Evolutionary conservation across 2,888 invertebrate species (phyloP), one percentile per base, ranked within the genome.

Genomic region (Homarus gammarus): DNA sequence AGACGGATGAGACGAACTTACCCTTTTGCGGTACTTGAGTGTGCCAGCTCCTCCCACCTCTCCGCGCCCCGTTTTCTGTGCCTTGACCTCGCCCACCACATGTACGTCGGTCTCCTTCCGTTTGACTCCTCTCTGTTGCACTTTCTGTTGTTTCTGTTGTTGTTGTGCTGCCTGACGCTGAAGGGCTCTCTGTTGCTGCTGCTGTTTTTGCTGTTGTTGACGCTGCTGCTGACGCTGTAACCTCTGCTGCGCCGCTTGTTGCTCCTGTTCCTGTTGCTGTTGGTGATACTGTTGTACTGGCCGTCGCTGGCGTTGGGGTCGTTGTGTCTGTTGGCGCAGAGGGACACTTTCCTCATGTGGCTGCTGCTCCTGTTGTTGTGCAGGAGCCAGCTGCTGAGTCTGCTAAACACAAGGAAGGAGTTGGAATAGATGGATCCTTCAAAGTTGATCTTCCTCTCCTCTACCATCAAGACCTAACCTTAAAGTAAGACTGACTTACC

Each of bases 31-130:
- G 36, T 81, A 73, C 75, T 89, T 89, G 22, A 89, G 70, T n/a
- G 89, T 89, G 10, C 89, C 89, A 10, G 89, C 89, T 22, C 89
- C 89, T 12, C 89, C 89, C 36, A 89, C 89, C 68, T 89, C 89
- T n/a, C 84, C 79, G 12, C 89, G 89, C 22, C 44, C 79, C 40
- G 89, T 89, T 77, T 89, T 89, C 84, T 89, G 84, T 8, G 38
- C 81, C 51, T 89, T 89, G 5, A 56, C 15, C 31, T 89, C 79
- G 18, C 84, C 36, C 27, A 81, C 85, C 36, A 85, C 56, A 27
- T 89, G 56, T 2, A 81, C 89, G 15, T 89, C 89, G 36, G 33
- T 79, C 33, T 73, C 84, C 49, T 89, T 89, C 40, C 89, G 56
- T 36, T 89, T 89, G 27, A 84, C 81, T 3, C 89, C 89, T n/a